Base-by-base conservation (phyloP, 2,797 vertebrate genomes). In the Hippoglossus hippoglossus region DNA sequence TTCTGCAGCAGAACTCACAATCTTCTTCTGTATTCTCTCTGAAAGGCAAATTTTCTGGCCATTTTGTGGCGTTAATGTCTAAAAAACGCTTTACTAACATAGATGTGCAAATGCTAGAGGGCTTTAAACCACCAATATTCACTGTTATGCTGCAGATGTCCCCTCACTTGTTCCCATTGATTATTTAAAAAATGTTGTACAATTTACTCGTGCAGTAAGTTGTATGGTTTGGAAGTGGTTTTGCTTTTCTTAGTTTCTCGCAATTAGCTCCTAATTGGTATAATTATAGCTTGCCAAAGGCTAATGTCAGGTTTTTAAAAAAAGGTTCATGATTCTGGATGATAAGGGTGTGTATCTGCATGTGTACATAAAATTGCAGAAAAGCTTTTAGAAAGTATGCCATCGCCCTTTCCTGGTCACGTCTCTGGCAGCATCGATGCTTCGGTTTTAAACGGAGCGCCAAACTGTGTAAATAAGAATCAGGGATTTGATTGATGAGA, bases 401-500 rank as follows among this genome's bases (percentile, higher is more conserved):
- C n/a, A 12, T 50, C 61, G 73, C 78, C 24, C 26, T 61, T 63
- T 78, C 54, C 64, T 73, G 63, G 65, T 57, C 61, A 24, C 39
- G 46, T 75, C 75, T 73, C 69, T 72, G 73, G 66, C 28, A 19
- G 46, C 49, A 55, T 75, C 52, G 9, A 52, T 18, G 7, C 57
- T 26, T 59, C 61, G 54, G 80, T 79, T 58, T 82, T 68, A 85
- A 81, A 88, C 74, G 64, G 69, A 73, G 80, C 71, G 58, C 55
- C 69, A 74, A 83, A 87, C 72, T 80, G 82, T 84, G 86, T 87
- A 87, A 92, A 92, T 88, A 84, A 31, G 75, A 86, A 89, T 87
- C 77, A 55, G 73, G 55, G 60, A 18, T 61, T 76, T 92, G 92
- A 94, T 94, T 90, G 89, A 94, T 89, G 90, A 80, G 81, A 72